phyloP scores from a whole-genome alignment of 2,113 vertebrate genomes.

The Chloropsis cyanopogon region DNA sequence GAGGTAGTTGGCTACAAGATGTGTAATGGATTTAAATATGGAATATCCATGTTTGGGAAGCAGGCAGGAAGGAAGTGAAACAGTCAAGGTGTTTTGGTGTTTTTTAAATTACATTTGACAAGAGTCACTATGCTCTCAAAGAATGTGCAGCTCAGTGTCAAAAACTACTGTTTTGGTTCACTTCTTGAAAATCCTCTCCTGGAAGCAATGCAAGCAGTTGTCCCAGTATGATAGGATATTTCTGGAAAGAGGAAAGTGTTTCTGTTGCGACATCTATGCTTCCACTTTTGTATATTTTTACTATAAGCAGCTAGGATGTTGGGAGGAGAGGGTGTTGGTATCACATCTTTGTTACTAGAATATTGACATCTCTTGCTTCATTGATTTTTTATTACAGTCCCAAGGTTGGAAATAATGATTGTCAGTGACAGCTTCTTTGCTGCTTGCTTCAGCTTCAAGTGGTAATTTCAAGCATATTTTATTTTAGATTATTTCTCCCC shows the following conservation, averaged over 20 bases:
- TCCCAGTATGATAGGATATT: not conserved
- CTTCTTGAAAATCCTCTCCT: not conserved
- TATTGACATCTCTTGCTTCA: slow-evolving; percentile 84
- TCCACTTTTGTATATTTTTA: not conserved
- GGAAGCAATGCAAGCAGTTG: not conserved
- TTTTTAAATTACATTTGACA: not conserved
- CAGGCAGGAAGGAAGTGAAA: not conserved
- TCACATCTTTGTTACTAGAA: slow-evolving; percentile 77
- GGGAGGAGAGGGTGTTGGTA: not conserved
- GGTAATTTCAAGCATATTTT: slow-evolving; percentile 75
- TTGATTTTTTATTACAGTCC: slow-evolving; percentile 91
- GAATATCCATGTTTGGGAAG: not conserved
- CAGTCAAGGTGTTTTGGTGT: not conserved
- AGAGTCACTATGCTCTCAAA: not conserved
- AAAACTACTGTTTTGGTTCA: not conserved
- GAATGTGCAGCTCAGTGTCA: not conserved
- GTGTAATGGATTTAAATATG: not conserved
- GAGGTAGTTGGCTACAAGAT: not conserved
- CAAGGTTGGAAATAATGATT: slow-evolving; percentile 77
- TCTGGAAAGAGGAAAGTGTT: not conserved
- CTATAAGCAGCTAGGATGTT: not conserved
- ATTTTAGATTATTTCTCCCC: slow-evolving; percentile 44
- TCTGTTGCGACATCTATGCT: not conserved
- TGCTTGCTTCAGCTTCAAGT: slow-evolving; percentile 70
- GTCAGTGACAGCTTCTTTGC: slow-evolving; percentile 72